Conservation (phyloP, 1,140 invertebrate genomes). For the Megathymus violae region DNA sequence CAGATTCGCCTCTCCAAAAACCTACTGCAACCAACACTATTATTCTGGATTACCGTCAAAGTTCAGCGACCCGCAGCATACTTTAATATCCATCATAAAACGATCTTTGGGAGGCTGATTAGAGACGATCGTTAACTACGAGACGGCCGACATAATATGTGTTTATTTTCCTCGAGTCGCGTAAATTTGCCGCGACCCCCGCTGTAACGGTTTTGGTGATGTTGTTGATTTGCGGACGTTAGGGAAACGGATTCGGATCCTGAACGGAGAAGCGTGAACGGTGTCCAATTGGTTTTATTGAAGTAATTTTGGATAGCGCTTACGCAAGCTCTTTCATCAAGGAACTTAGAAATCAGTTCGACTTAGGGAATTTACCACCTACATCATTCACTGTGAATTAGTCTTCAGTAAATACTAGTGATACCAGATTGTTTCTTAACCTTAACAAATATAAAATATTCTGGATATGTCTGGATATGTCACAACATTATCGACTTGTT, state of each 20-base stretch:
- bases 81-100: constrained; percentile 73
- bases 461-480: too few species aligned
- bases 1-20: too few species aligned
- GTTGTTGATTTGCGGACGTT: constrained; percentile 34
- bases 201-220: constrained; percentile 36
- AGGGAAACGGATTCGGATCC: neutral
- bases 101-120: constrained; percentile 65
- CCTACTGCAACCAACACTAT: neutral
- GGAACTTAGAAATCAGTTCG: neutral
- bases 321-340: neutral
- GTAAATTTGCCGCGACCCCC: constrained; percentile 54
- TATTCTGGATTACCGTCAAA: constrained; percentile 53
- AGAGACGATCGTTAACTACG: constrained; percentile 53
- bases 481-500: too few species aligned
- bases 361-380: too few species aligned
- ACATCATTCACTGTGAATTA: too few species aligned
- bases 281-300: neutral
- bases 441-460: too few species aligned
- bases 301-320: neutral
- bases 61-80: constrained; percentile 60
- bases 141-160: constrained; percentile 54
- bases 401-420: too few species aligned
- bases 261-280: constrained; percentile 3
- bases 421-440: too few species aligned
- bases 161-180: constrained; percentile 65